Evolutionary conservation across 37 sponge, comb jelly and placozoan species (phyloP).

Genomic region (Dysidea cf. avara): DNA sequence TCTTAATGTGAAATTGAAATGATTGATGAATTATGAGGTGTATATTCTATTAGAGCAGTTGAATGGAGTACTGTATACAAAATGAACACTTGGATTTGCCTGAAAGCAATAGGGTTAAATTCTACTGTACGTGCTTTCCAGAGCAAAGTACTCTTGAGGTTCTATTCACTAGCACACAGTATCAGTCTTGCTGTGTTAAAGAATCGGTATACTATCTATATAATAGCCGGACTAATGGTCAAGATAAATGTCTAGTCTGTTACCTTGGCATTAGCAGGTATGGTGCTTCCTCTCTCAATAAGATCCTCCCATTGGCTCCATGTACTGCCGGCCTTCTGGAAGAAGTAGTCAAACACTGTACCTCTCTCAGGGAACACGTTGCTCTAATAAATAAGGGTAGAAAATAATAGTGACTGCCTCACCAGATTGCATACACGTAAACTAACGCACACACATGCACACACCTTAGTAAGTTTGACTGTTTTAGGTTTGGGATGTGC

Average conservation of each 20-base stretch:
- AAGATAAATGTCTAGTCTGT: not conserved
- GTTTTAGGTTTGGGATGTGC: slow-evolving; percentile 85
- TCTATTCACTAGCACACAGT: too few species aligned
- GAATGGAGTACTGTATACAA: too few species aligned
- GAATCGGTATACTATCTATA: too few species aligned
- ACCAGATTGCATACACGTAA: not conserved
- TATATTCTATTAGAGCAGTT: too few species aligned
- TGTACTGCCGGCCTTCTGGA: slow-evolving; percentile 50
- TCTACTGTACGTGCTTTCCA: too few species aligned
- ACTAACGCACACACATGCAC: not conserved
- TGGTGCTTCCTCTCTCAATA: slow-evolving; percentile 48
- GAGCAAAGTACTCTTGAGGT: too few species aligned
- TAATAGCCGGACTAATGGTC: too few species aligned
- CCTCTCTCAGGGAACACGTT: slow-evolving; percentile 88
- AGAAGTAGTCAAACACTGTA: slow-evolving; percentile 88
- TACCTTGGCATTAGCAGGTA: slow-evolving; percentile 74
- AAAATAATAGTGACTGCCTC: not conserved
- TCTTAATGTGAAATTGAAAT: too few species aligned
- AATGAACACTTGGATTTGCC: too few species aligned
- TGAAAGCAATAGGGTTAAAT: too few species aligned
- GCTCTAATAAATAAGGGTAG: slow-evolving; percentile 35
- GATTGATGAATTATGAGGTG: too few species aligned
- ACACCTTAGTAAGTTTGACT: slow-evolving; percentile 84
- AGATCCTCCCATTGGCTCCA: slow-evolving; percentile 89
- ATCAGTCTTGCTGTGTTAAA: too few species aligned